A percentile compares a stretch with the other conserved stretches of the same genome.
Conservation (phyloP, 2,888 invertebrate genomes). For the Meganola albula region DNA sequence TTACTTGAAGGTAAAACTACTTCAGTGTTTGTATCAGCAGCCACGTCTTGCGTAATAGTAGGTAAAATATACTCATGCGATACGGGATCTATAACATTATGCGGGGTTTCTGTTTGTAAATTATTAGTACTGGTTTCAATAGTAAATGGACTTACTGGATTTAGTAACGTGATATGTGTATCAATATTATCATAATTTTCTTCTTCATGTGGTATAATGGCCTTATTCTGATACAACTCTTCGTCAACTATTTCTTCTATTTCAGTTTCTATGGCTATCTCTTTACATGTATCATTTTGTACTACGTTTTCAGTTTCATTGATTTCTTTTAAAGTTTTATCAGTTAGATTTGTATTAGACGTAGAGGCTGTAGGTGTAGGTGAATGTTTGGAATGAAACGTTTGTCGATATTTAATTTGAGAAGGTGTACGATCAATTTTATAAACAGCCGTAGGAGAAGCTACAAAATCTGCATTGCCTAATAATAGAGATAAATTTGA, state of each 20-base stretch:
- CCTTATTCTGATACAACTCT: no score
- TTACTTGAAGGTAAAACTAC: neutral
- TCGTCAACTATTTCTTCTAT: neutral
- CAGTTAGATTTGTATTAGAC: neutral
- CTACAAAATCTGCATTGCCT: constrained; percentile 1
- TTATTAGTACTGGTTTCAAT: neutral
- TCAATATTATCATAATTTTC: neutral
- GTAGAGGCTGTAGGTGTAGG: constrained; percentile 1
- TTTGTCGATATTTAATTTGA: neutral
- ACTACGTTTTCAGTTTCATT: neutral
- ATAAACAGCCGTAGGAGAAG: constrained; percentile 1
- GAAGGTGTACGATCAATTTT: neutral
- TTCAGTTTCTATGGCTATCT: neutral
- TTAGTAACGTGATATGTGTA: neutral
- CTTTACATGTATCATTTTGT: neutral
- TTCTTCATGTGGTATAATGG: constrained; percentile 1
- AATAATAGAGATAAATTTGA: neutral
- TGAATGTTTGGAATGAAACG: constrained; percentile 1
- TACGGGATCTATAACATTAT: no score
- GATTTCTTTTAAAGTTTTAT: neutral
- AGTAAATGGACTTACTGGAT: neutral
- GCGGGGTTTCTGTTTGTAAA: no score
- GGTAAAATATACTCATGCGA: no score
- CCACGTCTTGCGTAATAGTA: neutral
- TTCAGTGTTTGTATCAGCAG: neutral